Conservation (phyloP, 2,888 invertebrate species). For the Troides helena region DNA sequence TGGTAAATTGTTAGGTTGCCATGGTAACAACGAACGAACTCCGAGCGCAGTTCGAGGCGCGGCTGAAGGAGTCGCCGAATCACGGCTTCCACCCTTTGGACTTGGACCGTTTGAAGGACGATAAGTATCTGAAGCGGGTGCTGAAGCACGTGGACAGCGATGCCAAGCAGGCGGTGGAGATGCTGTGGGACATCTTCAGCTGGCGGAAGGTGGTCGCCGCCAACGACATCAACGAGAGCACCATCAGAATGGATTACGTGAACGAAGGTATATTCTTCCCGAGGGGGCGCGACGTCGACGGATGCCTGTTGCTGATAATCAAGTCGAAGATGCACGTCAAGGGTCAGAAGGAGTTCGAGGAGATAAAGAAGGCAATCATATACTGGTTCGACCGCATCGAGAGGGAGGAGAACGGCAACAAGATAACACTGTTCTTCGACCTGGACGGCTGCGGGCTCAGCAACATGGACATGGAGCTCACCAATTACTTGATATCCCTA, state of each 20-base stretch:
- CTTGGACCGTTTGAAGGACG: slow-evolving; percentile 82
- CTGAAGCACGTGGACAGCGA: slow-evolving; percentile 85
- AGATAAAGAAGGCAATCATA: slow-evolving; percentile 88
- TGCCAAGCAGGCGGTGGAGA: slow-evolving; percentile 81
- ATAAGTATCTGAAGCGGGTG: slow-evolving; percentile 85
- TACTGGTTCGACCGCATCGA: slow-evolving; percentile 92
- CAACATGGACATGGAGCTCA: slow-evolving; percentile 95
- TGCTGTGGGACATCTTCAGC: slow-evolving; percentile 87
- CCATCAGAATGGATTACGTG: slow-evolving; percentile 84
- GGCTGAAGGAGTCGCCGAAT: slow-evolving; percentile 38
- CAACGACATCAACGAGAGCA: slow-evolving; percentile 85
- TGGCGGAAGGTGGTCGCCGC: slow-evolving; percentile 88
- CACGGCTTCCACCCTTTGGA: slow-evolving; percentile 81
- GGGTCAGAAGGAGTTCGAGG: slow-evolving; percentile 86
- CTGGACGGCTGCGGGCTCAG: slow-evolving; percentile 92
- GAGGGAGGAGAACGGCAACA: slow-evolving; percentile 86
- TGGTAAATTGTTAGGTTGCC: neutral
- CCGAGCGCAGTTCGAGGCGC: slow-evolving; percentile 41
- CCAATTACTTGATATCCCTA: slow-evolving; percentile 90
- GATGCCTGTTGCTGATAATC: slow-evolving; percentile 87
- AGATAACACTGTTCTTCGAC: slow-evolving; percentile 93
- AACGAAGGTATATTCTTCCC: slow-evolving; percentile 87
- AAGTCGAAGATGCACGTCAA: slow-evolving; percentile 90
- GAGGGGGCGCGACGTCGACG: slow-evolving; percentile 89
- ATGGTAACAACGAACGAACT: slow-evolving; percentile 42